phyloP scores from a whole-genome alignment of 2,797 vertebrate genomes.

The Enteromius anoplus region DNA sequence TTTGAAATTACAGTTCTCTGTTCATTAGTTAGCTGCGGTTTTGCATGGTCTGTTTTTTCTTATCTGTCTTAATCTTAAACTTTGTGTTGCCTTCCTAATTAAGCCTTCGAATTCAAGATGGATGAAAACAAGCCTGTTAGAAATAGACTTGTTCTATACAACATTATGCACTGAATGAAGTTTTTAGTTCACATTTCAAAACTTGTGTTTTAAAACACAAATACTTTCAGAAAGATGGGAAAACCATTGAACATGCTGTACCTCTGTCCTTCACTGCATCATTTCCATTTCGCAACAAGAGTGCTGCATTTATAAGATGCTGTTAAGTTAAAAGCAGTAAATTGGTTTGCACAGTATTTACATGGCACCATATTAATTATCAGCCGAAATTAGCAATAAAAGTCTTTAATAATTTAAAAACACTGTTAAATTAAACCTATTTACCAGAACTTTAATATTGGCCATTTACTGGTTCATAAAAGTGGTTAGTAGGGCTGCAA shows the following conservation, averaged over 20 bases:
- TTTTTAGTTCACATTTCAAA: neutral
- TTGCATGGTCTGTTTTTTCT: neutral
- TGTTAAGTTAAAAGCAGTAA: neutral
- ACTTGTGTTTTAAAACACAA: neutral
- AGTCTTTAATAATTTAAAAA: neutral
- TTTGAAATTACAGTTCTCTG: neutral
- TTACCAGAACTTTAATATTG: neutral
- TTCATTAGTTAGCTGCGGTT: neutral
- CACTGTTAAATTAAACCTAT: neutral
- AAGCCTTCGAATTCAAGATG: neutral
- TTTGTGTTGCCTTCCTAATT: neutral
- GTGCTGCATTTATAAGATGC: neutral
- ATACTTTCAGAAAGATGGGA: neutral
- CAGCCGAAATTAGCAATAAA: neutral
- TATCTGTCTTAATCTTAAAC: neutral
- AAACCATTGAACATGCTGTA: neutral
- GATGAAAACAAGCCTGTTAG: neutral
- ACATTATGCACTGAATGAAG: neutral
- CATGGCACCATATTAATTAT: neutral
- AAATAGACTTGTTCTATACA: neutral
- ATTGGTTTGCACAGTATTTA: neutral
- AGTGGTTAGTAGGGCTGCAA: neutral
- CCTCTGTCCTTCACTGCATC: neutral
- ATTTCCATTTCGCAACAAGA: neutral
- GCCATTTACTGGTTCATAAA: neutral